Evolutionary conservation across 1,140 invertebrate genomes (phyloP).

Genomic region (Pseudobourletiella spinata): DNA sequence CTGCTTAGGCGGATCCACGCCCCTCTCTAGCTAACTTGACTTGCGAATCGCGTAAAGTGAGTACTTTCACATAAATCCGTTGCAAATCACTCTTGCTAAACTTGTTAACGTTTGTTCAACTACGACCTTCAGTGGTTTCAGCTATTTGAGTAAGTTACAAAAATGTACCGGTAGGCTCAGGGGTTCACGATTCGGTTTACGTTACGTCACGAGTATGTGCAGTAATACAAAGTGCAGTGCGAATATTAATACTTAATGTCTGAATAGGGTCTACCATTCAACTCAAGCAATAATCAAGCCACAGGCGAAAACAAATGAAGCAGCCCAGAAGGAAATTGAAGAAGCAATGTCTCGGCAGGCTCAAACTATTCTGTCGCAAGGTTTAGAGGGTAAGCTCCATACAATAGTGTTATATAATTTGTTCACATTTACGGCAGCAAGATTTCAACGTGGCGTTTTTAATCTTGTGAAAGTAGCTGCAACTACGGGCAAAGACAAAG

Average conservation of each 20-base stretch:
- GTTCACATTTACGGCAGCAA: neutral
- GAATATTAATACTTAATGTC: too few relatives aligned
- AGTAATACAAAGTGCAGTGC: too few relatives aligned
- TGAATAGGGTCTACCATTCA: constrained; percentile 70
- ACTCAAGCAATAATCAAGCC: constrained; percentile 85
- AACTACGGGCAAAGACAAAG: constrained; percentile 75
- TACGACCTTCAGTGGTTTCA: neutral
- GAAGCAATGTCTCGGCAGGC: constrained; percentile 79
- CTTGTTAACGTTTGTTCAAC: neutral
- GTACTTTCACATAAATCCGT: constrained; percentile 32
- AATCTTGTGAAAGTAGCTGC: constrained; percentile 42
- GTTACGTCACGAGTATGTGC: too few relatives aligned
- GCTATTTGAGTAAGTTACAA: constrained; percentile 9
- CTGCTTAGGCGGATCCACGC: constrained; percentile 31
- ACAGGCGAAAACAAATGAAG: constrained; percentile 87
- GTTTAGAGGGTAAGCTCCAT: constrained; percentile 18
- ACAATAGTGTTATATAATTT: neutral
- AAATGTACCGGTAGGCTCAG: neutral
- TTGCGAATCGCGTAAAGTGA: constrained; percentile 35
- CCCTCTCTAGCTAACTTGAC: constrained; percentile 34
- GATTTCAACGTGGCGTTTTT: neutral
- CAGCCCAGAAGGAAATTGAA: constrained; percentile 88
- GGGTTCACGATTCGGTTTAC: constrained; percentile 13
- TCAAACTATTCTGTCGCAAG: constrained; percentile 27
- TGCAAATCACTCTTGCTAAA: constrained; percentile 14